A percentile compares a stretch with the other conserved stretches of the same genome.
phyloP scores from a whole-genome alignment of 1,140 invertebrate genomes.

The Procambarus virginalis region DNA sequence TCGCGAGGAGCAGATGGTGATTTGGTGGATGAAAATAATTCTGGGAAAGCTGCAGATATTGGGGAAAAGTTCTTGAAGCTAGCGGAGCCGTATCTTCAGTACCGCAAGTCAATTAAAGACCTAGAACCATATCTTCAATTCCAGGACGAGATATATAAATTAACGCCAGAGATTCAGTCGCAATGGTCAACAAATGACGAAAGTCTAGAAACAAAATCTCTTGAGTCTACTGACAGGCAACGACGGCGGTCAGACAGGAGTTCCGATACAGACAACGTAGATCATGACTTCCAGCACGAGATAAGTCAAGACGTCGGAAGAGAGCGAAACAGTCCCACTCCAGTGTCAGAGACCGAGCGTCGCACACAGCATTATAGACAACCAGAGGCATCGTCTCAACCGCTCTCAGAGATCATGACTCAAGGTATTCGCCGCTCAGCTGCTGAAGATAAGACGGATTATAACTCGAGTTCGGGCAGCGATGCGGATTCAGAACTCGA shows the following conservation, averaged over 20 bases:
- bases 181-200: background rate
- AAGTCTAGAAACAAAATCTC: background rate
- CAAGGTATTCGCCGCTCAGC: background rate
- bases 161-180: conserved; percentile 25
- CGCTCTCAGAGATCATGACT: no score
- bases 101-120: conserved; percentile 44
- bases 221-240: background rate
- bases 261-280: background rate
- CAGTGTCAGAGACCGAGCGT: background rate
- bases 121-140: conserved; percentile 35
- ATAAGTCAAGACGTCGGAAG: background rate
- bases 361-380: no score
- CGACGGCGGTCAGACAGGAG: background rate
- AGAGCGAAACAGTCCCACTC: background rate
- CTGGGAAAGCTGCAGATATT: background rate
- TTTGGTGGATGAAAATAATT: conserved; percentile 20
- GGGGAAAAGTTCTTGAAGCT: conserved; percentile 23
- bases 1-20: background rate
- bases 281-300: background rate
- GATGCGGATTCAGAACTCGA: background rate
- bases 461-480: background rate
- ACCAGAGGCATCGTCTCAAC: no score
- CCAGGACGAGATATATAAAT: conserved; percentile 12
- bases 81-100: conserved; percentile 35
- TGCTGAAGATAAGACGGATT: background rate